Conservation (phyloP, 2,113 vertebrate genomes). For the Scomber colias region DNA sequence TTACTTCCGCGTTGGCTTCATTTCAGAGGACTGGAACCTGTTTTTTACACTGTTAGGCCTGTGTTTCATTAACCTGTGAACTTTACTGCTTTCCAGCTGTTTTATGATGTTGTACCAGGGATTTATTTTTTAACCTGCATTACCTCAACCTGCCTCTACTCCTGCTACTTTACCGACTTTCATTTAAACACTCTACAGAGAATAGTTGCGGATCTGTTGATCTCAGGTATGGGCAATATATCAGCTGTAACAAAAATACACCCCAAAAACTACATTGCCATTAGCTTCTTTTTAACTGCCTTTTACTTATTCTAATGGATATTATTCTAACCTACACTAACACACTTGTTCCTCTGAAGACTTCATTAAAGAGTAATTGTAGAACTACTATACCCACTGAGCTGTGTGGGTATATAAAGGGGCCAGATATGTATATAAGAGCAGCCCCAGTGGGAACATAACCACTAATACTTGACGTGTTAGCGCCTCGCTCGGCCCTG, state of each 20-base stretch:
- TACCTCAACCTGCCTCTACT: too few species aligned
- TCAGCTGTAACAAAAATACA: conserved; percentile 2
- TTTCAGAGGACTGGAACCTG: too few species aligned
- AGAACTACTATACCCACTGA: background rate
- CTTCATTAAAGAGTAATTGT: conserved; percentile 52
- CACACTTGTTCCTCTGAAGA: conserved; percentile 29
- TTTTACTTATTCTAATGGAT: background rate
- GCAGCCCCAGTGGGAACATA: conserved; percentile 16
- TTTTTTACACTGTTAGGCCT: too few species aligned
- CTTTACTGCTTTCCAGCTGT: too few species aligned
- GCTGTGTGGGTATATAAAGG: conserved; percentile 15
- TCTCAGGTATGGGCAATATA: background rate
- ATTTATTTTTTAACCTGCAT: too few species aligned
- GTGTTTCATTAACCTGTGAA: too few species aligned
- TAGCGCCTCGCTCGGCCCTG: conserved; percentile 1
- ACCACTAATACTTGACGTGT: conserved; percentile 17
- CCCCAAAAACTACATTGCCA: background rate
- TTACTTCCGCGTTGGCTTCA: too few species aligned
- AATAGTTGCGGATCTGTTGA: background rate
- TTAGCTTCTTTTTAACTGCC: background rate
- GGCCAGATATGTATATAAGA: background rate
- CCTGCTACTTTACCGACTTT: background rate
- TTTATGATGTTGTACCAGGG: too few species aligned
- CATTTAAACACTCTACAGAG: background rate
- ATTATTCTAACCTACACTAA: background rate